Evolutionary conservation across 2,888 invertebrate species (phyloP).

Genomic region (Drosophila formosana): DNA sequence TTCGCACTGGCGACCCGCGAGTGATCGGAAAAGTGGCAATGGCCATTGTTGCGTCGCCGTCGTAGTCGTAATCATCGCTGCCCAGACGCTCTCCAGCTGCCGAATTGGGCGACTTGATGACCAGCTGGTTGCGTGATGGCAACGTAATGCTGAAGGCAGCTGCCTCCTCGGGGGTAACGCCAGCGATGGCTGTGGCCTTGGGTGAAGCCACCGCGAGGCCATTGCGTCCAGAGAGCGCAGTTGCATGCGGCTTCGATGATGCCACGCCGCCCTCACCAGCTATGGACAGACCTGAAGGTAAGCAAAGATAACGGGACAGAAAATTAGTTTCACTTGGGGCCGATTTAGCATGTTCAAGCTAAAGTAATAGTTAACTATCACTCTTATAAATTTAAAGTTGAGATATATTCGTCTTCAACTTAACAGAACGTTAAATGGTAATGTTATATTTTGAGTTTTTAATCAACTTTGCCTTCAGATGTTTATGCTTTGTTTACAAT

Average conservation of each 20-base stretch:
- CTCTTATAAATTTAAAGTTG: too few species aligned
- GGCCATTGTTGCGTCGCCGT: slow-evolving; percentile 52
- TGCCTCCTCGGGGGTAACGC: slow-evolving; percentile 86
- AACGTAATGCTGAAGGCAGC: slow-evolving; percentile 83
- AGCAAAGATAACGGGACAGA: background rate
- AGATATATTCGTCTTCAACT: too few species aligned
- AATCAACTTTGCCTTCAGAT: too few species aligned
- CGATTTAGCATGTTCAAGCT: too few species aligned
- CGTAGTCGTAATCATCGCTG: slow-evolving; percentile 77
- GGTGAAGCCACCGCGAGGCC: slow-evolving; percentile 90
- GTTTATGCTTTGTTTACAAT: too few species aligned
- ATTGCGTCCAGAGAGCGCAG: slow-evolving; percentile 89
- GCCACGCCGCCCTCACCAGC: slow-evolving; percentile 90
- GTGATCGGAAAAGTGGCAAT: slow-evolving; percentile 58
- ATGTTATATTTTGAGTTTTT: too few species aligned
- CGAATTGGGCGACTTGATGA: slow-evolving; percentile 74
- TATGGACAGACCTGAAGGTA: slow-evolving; percentile 87
- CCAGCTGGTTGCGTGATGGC: slow-evolving; percentile 81
- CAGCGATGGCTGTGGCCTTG: slow-evolving; percentile 91
- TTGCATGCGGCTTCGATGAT: slow-evolving; percentile 89
- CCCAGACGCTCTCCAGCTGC: slow-evolving; percentile 44
- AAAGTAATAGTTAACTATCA: too few species aligned
- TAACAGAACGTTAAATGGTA: too few species aligned
- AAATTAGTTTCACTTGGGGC: too few species aligned
- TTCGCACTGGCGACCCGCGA: slow-evolving; percentile 54